phyloP scores from a whole-genome alignment of 2,888 invertebrate genomes.

The Clivina fossor region DNA sequence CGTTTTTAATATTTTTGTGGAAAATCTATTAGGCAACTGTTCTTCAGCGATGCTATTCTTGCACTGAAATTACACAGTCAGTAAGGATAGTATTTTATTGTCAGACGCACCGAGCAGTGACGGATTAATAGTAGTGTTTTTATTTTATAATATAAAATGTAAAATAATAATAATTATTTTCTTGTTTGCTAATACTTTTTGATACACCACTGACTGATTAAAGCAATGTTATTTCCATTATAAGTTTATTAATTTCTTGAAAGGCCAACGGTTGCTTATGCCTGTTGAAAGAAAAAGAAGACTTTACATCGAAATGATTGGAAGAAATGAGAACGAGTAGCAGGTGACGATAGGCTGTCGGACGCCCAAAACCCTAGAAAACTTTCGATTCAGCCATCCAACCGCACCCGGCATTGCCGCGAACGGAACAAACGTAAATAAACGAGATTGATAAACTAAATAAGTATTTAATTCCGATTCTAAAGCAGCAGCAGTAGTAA shows the following conservation, averaged over 20 bases:
- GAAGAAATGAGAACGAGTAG: slow-evolving; percentile 37
- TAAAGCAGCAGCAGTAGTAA: too few species aligned
- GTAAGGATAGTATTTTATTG: too few species aligned
- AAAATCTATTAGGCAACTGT: too few species aligned
- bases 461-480: slow-evolving; percentile 53
- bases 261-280: slow-evolving; percentile 29
- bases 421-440: slow-evolving; percentile 47
- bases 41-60: too few species aligned
- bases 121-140: too few species aligned
- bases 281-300: slow-evolving; percentile 9
- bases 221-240: slow-evolving; percentile 23
- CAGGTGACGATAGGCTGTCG: slow-evolving; percentile 48
- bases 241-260: slow-evolving; percentile 34
- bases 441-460: slow-evolving; percentile 50
- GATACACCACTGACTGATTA: slow-evolving; percentile 13
- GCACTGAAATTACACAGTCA: too few species aligned
- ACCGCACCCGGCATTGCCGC: neutral
- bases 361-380: slow-evolving; percentile 41
- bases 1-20: too few species aligned
- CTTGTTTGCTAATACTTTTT: too few species aligned
- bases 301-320: slow-evolving; percentile 15
- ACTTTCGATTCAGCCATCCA: slow-evolving; percentile 42
- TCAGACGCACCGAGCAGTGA: too few species aligned
- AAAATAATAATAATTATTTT: too few species aligned
- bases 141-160: too few species aligned